Evolutionary conservation across 2,888 invertebrate genomes (phyloP).

Genomic region (Epinotia bilunana): DNA sequence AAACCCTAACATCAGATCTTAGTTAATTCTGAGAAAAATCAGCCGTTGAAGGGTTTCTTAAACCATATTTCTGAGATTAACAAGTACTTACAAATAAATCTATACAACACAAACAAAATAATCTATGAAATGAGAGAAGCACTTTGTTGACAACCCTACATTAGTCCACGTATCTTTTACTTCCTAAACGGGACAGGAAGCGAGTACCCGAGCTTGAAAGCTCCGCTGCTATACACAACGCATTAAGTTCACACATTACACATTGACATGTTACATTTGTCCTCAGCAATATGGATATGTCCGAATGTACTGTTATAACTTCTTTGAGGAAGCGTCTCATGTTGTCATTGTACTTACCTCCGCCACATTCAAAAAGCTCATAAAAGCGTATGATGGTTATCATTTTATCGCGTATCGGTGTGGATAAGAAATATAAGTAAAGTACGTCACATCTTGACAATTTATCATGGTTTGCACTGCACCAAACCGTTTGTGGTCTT

Average conservation of each 20-base stretch:
- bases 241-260: not conserved
- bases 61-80: too few species aligned
- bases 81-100: too few species aligned
- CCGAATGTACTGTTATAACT: conserved; percentile 28
- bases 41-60: too few species aligned
- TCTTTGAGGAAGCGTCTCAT: conserved; percentile 19
- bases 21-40: too few species aligned
- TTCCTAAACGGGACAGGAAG: conserved; percentile 46
- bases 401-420: too few species aligned
- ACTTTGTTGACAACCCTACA: conserved; percentile 19
- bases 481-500: too few species aligned
- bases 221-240: conserved; percentile 12
- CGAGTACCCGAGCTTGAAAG: conserved; percentile 26
- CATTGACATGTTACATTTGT: conserved; percentile 9
- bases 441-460: too few species aligned
- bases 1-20: too few species aligned
- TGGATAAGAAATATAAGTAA: too few species aligned
- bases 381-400: not conserved
- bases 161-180: conserved; percentile 40
- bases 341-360: not conserved
- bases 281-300: not conserved
- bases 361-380: not conserved
- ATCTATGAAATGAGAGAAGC: too few species aligned
- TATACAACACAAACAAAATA: too few species aligned
- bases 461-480: too few species aligned